Conservation (phyloP, 2,113 vertebrate species). For the Dromiciops gliroides region DNA sequence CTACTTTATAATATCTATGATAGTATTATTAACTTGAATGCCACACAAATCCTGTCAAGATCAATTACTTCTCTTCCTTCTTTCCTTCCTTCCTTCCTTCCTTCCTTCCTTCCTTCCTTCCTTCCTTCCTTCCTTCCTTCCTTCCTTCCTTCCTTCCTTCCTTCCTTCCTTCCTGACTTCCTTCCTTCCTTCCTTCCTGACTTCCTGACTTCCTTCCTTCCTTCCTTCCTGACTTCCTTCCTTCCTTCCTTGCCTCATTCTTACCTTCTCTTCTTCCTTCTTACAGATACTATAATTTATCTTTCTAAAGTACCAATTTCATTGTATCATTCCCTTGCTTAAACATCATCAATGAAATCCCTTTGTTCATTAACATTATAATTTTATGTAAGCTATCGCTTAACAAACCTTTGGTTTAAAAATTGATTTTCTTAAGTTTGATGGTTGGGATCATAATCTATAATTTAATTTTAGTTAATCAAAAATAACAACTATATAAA, state of each 20-base stretch:
- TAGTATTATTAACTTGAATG: neutral
- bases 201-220: too few relatives aligned
- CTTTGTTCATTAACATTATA: constrained; percentile 44
- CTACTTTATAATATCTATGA: neutral
- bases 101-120: too few relatives aligned
- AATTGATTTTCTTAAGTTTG: constrained; percentile 66
- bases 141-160: neutral
- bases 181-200: too few relatives aligned
- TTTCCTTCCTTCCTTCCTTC: neutral
- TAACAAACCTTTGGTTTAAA: constrained; percentile 52
- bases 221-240: neutral
- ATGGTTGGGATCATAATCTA: constrained; percentile 18
- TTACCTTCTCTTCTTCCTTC: neutral
- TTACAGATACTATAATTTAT: neutral
- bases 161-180: too few relatives aligned
- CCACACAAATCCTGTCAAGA: neutral
- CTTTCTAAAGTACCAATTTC: neutral
- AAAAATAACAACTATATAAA: too few relatives aligned
- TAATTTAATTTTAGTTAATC: too few relatives aligned
- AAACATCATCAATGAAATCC: neutral
- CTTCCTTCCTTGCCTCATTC: too few relatives aligned
- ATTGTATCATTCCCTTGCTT: neutral
- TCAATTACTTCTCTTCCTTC: neutral
- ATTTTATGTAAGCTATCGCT: constrained; percentile 62
- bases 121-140: too few relatives aligned